Conservation (phyloP, 2,888 invertebrate genomes). For the Drosophila anomelani region DNA sequence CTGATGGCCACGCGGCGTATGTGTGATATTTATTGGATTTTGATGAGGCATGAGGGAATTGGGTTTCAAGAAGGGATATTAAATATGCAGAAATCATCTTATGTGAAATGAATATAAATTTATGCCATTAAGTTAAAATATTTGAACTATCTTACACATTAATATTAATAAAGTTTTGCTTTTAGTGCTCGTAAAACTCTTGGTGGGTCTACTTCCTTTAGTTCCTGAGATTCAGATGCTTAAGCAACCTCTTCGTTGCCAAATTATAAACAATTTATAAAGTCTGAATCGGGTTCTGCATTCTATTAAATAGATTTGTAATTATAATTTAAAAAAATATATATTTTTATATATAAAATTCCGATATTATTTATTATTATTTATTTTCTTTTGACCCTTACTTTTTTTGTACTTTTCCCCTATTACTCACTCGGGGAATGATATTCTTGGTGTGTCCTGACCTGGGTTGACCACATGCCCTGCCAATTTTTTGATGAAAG, state of each 20-base stretch:
- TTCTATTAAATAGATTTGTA: background rate
- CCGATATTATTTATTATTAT: too few species aligned
- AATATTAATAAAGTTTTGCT: too few species aligned
- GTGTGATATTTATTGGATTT: constrained; percentile 62
- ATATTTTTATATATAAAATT: background rate
- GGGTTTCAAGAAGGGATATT: background rate
- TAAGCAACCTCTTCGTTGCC: too few species aligned
- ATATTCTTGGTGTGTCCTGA: background rate
- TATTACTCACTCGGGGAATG: background rate
- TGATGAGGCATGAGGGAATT: constrained; percentile 26
- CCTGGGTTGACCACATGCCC: background rate
- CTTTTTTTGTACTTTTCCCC: background rate
- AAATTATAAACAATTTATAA: background rate
- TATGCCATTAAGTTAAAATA: too few species aligned
- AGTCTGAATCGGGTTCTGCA: background rate
- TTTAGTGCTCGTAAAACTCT: too few species aligned
- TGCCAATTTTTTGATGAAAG: constrained; percentile 1
- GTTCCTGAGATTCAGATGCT: too few species aligned
- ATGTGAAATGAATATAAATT: constrained; percentile 1
- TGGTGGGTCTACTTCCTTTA: background rate
- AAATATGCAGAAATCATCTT: background rate
- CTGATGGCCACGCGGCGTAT: constrained; percentile 44
- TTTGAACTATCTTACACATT: too few species aligned
- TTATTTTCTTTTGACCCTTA: too few species aligned
- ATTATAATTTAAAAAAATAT: too few species aligned